Evolutionary conservation across 2,888 invertebrate species (phyloP).

Genomic region (Suillia variegata): DNA sequence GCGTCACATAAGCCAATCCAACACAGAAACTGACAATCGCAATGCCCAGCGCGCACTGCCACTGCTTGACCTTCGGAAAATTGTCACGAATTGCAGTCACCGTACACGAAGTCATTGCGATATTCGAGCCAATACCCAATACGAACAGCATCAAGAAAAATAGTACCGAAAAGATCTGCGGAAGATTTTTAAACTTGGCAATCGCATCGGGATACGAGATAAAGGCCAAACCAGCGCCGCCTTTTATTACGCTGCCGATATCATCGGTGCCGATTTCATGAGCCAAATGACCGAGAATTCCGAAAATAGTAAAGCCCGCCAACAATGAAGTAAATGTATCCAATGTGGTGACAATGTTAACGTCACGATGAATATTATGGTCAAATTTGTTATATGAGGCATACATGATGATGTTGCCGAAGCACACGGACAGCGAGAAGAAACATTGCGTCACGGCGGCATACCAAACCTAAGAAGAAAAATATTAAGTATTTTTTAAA

Average conservation of each 20-base stretch:
- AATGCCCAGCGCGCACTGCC: conserved; percentile 64
- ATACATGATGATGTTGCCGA: conserved; percentile 69
- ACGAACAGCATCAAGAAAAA: conserved; percentile 67
- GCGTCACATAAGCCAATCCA: conserved; percentile 70
- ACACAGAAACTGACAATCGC: conserved; percentile 64
- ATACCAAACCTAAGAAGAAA: conserved; percentile 66
- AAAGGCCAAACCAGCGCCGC: conserved; percentile 65
- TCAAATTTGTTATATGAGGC: conserved; percentile 68
- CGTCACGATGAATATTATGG: conserved; percentile 68
- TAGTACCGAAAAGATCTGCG: conserved; percentile 66
- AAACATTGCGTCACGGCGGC: conserved; percentile 71
- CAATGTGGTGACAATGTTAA: conserved; percentile 64
- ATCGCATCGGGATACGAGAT: conserved; percentile 68
- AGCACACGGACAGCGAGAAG: conserved; percentile 69
- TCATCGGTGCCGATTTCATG: conserved; percentile 62
- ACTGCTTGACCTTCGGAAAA: conserved; percentile 61
- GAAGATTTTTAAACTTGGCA: conserved; percentile 63
- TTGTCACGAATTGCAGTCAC: conserved; percentile 63
- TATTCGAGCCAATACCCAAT: conserved; percentile 64
- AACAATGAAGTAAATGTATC: conserved; percentile 66
- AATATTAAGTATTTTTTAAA: neutral
- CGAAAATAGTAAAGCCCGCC: conserved; percentile 66
- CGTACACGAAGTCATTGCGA: conserved; percentile 62
- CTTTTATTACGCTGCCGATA: conserved; percentile 63
- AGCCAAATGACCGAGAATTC: conserved; percentile 66